Evolutionary conservation across 2,797 vertebrate species (phyloP).

Genomic region (Poeciliopsis gracilis): DNA sequence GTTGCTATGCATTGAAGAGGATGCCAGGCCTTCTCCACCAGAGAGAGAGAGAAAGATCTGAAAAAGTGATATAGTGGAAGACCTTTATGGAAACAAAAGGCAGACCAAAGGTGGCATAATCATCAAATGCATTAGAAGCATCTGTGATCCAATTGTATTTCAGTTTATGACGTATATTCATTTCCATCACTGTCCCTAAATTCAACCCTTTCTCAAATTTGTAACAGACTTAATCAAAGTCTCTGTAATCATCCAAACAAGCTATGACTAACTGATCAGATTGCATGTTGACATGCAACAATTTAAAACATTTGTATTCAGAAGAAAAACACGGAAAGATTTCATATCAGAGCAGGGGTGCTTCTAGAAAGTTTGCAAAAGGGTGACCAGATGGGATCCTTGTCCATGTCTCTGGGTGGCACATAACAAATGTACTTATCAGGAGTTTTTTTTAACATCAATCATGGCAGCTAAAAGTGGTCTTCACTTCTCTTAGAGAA

Average conservation of each 20-base stretch:
- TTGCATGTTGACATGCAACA: too few relatives aligned
- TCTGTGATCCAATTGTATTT: constrained; percentile 57
- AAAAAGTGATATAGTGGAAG: constrained; percentile 70
- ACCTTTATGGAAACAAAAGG: constrained; percentile 84
- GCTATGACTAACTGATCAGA: background rate
- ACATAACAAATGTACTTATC: background rate
- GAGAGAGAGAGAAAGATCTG: constrained; percentile 49
- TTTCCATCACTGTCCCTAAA: constrained; percentile 22
- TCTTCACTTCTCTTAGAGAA: background rate
- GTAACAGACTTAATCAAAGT: constrained; percentile 8
- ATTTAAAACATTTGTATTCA: background rate
- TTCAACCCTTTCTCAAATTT: constrained; percentile 13
- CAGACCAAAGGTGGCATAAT: constrained; percentile 74
- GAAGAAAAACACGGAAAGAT: background rate
- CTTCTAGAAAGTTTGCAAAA: background rate
- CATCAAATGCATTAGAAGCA: constrained; percentile 52
- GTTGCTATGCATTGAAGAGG: constrained; percentile 31
- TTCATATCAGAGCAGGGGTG: background rate
- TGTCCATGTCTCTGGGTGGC: background rate
- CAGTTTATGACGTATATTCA: constrained; percentile 37
- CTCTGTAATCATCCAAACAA: background rate
- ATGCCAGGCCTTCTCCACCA: constrained; percentile 31
- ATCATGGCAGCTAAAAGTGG: background rate
- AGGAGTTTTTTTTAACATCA: background rate
- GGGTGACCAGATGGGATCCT: background rate